phyloP scores from a whole-genome alignment of 2,113 vertebrate genomes.

The Falco punctatus region DNA sequence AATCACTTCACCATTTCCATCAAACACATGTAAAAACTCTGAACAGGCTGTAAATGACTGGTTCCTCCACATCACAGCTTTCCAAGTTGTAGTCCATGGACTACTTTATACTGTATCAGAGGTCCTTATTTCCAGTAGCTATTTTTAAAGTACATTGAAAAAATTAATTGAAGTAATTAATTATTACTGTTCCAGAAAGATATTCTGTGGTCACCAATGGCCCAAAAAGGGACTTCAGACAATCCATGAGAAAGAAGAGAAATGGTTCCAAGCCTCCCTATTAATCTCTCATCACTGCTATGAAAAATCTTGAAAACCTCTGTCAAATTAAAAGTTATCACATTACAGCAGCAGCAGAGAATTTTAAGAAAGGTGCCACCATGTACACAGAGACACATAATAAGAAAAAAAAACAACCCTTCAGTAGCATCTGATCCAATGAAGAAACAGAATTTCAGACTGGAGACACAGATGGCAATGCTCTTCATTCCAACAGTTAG shows the following conservation, averaged over 20 bases:
- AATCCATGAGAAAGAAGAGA: neutral
- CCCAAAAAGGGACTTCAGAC: neutral
- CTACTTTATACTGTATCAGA: neutral
- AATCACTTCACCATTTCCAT: neutral
- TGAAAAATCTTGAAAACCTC: neutral
- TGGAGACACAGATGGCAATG: neutral
- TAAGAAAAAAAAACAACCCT: neutral
- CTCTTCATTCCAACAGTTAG: neutral
- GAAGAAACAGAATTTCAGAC: neutral
- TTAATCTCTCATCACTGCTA: neutral
- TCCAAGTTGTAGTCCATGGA: neutral
- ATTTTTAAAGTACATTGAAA: constrained; percentile 7
- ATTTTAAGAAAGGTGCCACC: neutral
- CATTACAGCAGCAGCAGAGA: neutral
- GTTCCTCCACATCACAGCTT: neutral
- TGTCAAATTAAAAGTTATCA: neutral
- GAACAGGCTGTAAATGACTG: neutral
- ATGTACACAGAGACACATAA: neutral
- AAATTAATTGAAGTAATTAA: constrained; percentile 17
- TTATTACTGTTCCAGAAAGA: constrained; percentile 24
- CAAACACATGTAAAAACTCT: neutral
- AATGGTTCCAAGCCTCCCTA: neutral
- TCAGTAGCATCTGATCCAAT: neutral
- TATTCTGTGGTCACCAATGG: neutral
- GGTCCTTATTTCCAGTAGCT: neutral